These are phyloP conservation scores for Conopomorpha cramerella DNA, from an alignment of 1,140 invertebrate species.

Conservation along the genomic window DNA sequence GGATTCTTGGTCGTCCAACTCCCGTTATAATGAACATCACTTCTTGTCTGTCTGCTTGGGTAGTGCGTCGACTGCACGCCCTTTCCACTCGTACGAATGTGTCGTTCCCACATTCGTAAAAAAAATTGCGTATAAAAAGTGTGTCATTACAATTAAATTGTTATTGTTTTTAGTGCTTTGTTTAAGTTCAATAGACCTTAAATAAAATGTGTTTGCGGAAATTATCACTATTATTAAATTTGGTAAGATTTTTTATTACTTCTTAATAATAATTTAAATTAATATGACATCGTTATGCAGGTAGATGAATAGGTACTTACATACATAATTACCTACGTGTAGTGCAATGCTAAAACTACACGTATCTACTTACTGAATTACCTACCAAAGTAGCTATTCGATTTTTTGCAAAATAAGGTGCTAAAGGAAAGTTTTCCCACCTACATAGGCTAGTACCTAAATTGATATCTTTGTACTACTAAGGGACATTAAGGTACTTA, in stretches of 20 bases:
- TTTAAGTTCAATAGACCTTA: conserved; percentile 14
- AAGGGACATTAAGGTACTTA: no score
- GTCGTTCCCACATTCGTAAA: conserved; percentile 34
- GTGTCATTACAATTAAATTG: conserved; percentile 20
- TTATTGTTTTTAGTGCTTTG: conserved; percentile 20
- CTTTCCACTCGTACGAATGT: conserved; percentile 48
- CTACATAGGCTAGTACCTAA: no score
- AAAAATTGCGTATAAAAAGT: conserved; percentile 40
- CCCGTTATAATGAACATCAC: conserved; percentile 57
- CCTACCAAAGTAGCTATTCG: no score
- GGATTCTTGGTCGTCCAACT: conserved; percentile 44
- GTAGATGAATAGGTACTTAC: not conserved
- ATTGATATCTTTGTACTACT: no score
- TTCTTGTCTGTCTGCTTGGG: conserved; percentile 51
- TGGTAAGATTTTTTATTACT: conserved; percentile 24
- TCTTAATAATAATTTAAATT: not conserved
- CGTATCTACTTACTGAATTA: no score
- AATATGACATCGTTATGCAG: not conserved
- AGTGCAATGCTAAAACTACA: no score
- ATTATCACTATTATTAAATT: conserved; percentile 25
- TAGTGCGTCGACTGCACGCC: conserved; percentile 57
- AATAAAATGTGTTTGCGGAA: conserved; percentile 40
- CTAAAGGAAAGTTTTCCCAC: no score
- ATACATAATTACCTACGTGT: no score
- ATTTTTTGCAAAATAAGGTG: no score